Evolutionary conservation across 2,888 invertebrate genomes (phyloP), one percentile per base, ranked within the genome.

Genomic region (Tipula vernalis): DNA sequence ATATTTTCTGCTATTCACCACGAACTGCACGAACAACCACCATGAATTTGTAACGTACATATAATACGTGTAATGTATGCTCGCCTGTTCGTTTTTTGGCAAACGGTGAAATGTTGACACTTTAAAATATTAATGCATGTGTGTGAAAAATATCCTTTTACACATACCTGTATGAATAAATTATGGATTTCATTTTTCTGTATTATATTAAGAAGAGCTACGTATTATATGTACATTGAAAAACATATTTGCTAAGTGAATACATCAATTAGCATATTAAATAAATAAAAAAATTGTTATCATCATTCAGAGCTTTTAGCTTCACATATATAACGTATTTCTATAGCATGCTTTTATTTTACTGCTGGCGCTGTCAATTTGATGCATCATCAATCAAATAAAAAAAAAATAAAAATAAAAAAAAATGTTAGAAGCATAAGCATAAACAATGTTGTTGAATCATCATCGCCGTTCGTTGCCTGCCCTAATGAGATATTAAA

Each of bases 351-450:
- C 71, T 71, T 71, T 71, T 28, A 71, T 71, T 71, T 28, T 28
- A 71, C 71, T 71, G 71, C 71, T 71, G 71, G 71, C 71, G 71
- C 71, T 71, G 71, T 71, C 71, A 71, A 71, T 71, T 71, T 71
- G 71, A 71, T 71, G 71, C 18, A 71, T 71, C 71, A 71, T 71
- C 71, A 71, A 71, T 71, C 71, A 71, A 71, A 71, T 71, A 28
- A 51, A 28, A 18, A 28, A 71, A 28, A 1, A 28, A 71, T 8
- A 28, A 28, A 71, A 71, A n/a, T 51, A 1, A 28, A 71, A 18
- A 28, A 28, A 71, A 71, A n/a, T 51, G 51, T 71, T 71, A 18
- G 3, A 18, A 71, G 10, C 71, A 71, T 71, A 71, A 71, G 28
- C 28, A 28, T 28, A 71, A 3, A 28, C 0, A 71, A 28, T 71